These are phyloP conservation scores for Cavia aperea DNA, from an alignment of 2,113 vertebrate species.

Conservation along the genomic window DNA sequence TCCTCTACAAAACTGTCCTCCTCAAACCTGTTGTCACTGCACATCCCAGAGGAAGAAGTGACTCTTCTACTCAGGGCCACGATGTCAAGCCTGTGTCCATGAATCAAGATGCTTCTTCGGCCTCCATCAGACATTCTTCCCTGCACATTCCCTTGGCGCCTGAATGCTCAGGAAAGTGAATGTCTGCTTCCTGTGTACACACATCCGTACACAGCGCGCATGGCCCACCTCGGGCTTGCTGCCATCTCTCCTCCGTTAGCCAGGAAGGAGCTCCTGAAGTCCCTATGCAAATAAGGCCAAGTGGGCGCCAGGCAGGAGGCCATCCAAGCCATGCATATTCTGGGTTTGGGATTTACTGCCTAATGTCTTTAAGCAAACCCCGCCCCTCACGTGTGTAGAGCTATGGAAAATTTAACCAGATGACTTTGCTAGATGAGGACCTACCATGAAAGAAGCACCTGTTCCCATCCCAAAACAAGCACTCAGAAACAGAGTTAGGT, in stretches of 20 bases:
- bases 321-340: neutral
- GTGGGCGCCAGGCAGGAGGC: neutral
- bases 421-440: neutral
- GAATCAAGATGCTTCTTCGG: neutral
- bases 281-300: neutral
- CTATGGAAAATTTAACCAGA: neutral
- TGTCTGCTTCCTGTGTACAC: neutral
- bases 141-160: neutral
- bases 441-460: neutral
- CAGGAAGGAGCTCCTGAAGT: neutral
- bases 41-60: neutral
- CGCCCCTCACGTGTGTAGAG: neutral
- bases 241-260: neutral
- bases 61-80: neutral
- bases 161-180: neutral
- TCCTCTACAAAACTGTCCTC: neutral
- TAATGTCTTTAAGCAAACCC: neutral
- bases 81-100: neutral
- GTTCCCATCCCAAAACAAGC: neutral
- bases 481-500: neutral
- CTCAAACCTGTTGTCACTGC: neutral
- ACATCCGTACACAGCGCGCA: neutral
- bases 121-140: neutral
- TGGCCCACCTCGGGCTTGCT: neutral
- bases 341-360: neutral